Evolutionary conservation across 2,113 vertebrate genomes (phyloP).

Genomic region (Pygoscelis antarcticus): DNA sequence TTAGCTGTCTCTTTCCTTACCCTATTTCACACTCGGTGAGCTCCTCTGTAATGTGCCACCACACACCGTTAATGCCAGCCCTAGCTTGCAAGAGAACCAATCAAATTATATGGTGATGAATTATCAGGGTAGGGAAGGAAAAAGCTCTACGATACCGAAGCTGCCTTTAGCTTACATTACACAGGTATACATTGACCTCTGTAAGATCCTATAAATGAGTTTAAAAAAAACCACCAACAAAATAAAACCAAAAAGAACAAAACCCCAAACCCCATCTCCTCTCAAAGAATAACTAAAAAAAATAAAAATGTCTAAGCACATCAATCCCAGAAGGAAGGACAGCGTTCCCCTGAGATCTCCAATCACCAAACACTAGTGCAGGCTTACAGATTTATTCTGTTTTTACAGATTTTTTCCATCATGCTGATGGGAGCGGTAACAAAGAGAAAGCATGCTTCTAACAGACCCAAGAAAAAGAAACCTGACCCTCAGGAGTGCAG

Average conservation of each 20-base stretch:
- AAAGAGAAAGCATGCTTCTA: background rate
- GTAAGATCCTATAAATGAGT: background rate
- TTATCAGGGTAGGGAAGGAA: background rate
- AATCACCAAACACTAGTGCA: background rate
- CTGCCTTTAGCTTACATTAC: background rate
- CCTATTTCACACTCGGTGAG: slow-evolving; percentile 22
- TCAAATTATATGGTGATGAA: background rate
- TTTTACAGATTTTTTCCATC: background rate
- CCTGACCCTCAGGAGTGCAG: background rate
- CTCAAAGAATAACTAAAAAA: background rate
- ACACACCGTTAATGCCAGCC: background rate
- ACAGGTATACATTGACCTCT: background rate
- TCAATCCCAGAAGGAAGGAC: background rate
- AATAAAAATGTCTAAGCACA: background rate
- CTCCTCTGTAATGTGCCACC: slow-evolving; percentile 8
- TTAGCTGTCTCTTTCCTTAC: slow-evolving; percentile 6
- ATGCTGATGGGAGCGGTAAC: background rate
- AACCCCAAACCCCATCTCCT: background rate
- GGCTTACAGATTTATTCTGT: background rate
- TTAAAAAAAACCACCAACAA: background rate
- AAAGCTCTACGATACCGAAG: background rate
- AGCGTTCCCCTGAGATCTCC: background rate
- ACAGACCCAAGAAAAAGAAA: background rate
- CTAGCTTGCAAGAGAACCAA: background rate
- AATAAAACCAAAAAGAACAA: background rate